Evolutionary conservation across 2,888 invertebrate species (phyloP).

Genomic region (Dione vanillae): DNA sequence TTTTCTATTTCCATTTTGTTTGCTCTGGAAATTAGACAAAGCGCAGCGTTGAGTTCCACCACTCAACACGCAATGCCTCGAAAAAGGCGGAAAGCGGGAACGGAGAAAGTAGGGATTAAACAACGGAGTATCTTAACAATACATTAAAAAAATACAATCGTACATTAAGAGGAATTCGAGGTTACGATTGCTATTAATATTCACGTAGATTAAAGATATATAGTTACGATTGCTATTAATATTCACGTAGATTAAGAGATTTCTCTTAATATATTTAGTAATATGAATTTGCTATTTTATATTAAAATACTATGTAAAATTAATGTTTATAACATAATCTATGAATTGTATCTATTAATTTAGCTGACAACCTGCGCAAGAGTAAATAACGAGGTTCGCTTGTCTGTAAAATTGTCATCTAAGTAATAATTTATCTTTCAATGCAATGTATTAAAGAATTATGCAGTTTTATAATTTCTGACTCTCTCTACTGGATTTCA

Average conservation of each 20-base stretch:
- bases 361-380: constrained; percentile 27
- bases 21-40: no score
- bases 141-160: no score
- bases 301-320: constrained; percentile 14
- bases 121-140: no score
- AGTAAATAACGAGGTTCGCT: constrained; percentile 32
- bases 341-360: constrained; percentile 30
- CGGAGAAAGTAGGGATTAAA: no score
- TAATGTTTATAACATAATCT: constrained; percentile 25
- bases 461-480: constrained; percentile 24
- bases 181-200: no score
- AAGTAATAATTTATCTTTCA: constrained; percentile 31
- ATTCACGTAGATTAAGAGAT: no score
- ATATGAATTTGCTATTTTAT: constrained; percentile 8
- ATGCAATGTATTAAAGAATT: constrained; percentile 33
- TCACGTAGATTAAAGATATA: no score
- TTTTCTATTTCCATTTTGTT: no score
- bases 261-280: neutral
- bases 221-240: no score
- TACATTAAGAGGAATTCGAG: neutral
- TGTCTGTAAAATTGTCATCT: constrained; percentile 33
- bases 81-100: no score
- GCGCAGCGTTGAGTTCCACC: no score
- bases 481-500: constrained; percentile 15
- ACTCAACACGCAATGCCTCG: no score